These are phyloP conservation scores for Heterodera filipjevi DNA, from an alignment of 2,888 invertebrate genomes.

Conservation along the genomic window DNA sequence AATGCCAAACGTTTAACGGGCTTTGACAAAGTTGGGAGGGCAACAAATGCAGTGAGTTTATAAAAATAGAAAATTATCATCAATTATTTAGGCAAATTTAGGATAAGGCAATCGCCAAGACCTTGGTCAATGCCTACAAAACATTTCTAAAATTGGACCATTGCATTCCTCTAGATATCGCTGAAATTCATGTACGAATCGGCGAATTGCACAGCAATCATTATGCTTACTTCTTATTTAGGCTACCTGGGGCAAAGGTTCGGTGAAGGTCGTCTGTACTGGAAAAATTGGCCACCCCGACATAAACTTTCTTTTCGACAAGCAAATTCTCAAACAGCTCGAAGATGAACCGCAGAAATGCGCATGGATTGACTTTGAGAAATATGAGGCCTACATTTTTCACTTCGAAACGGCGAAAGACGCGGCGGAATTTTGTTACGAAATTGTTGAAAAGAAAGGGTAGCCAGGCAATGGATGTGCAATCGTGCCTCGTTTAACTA, in stretches of 20 bases:
- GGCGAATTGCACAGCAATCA: background rate
- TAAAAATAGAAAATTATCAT: background rate
- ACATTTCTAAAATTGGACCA: background rate
- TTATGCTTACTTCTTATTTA: background rate
- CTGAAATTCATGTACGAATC: background rate
- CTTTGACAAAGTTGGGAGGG: background rate
- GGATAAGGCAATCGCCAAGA: background rate
- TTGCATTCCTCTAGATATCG: background rate
- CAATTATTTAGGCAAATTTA: background rate
- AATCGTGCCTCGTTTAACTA: too few species aligned
- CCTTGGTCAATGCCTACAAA: background rate
- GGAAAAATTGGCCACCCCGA: background rate
- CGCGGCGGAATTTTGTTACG: background rate
- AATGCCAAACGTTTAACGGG: background rate
- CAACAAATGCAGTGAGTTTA: background rate
- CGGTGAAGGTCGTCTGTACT: background rate
- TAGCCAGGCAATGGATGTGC: background rate
- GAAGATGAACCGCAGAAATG: background rate
- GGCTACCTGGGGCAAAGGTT: background rate
- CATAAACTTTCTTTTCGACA: background rate
- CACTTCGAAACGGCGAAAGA: background rate
- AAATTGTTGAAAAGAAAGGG: background rate
- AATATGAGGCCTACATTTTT: background rate
- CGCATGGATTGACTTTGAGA: background rate
- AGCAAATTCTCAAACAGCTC: background rate